Conservation (phyloP, 2,113 vertebrate genomes). For the Vimba vimba region DNA sequence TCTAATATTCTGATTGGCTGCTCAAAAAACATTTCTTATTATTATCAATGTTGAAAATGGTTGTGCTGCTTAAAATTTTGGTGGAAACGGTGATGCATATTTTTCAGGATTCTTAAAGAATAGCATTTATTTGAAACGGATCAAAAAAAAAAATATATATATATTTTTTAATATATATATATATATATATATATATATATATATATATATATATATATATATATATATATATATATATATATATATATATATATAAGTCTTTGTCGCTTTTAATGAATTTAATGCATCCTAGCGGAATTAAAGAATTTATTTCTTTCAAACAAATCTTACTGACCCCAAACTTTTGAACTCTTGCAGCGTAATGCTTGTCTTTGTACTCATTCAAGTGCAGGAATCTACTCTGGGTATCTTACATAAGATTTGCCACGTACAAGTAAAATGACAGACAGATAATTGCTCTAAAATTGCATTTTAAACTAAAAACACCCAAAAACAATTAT, state of each 20-base stretch:
- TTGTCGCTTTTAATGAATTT: neutral
- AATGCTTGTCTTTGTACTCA: neutral
- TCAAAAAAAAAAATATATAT: too few species aligned
- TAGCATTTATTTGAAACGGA: neutral
- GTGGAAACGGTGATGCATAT: neutral
- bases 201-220: too few species aligned
- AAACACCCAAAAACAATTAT: conserved; percentile 29
- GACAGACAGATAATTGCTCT: conserved; percentile 16
- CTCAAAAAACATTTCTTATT: neutral
- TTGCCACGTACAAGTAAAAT: neutral
- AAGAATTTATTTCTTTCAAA: neutral
- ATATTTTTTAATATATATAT: too few species aligned
- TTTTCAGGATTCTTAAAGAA: neutral
- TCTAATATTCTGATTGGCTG: neutral
- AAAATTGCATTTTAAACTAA: conserved; percentile 13
- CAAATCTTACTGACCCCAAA: neutral
- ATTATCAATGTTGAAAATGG: neutral
- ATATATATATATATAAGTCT: too few species aligned
- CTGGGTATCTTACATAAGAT: neutral
- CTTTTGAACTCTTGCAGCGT: neutral
- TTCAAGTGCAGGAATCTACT: neutral
- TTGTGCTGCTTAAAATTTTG: neutral
- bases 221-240: too few species aligned
- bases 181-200: too few species aligned
- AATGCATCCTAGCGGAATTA: neutral